Evolutionary conservation across 1,140 invertebrate genomes (phyloP).

Genomic region (Acromyrmex heyeri): DNA sequence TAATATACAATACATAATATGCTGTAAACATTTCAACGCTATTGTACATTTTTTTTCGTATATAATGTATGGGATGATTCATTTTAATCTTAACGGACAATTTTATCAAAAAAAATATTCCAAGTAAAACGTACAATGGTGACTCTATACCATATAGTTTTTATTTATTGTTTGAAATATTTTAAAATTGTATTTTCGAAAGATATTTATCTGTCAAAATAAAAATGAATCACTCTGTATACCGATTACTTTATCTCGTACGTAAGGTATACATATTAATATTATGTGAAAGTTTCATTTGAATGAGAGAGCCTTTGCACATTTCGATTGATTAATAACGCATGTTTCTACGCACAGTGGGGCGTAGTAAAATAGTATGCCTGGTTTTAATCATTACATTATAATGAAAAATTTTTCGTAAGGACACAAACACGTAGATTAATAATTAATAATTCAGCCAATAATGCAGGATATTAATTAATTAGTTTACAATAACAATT

Average conservation of each 20-base stretch:
- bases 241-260: not conserved
- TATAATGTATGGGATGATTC: too few relatives aligned
- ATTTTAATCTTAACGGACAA: too few relatives aligned
- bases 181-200: too few relatives aligned
- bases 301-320: conserved; percentile 7
- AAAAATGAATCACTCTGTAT: not conserved
- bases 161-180: too few relatives aligned
- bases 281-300: conserved; percentile 36
- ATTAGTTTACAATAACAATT: not conserved
- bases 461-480: not conserved
- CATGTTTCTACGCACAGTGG: not conserved
- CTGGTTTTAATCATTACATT: conserved; percentile 13
- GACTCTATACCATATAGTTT: too few relatives aligned
- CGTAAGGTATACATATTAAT: not conserved
- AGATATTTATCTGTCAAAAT: too few relatives aligned
- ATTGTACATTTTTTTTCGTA: not conserved
- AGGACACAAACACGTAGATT: not conserved
- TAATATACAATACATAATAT: not conserved
- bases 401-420: not conserved
- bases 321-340: conserved; percentile 42
- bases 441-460: not conserved
- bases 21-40: conserved; percentile 1
- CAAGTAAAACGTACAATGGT: too few relatives aligned
- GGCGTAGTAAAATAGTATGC: not conserved
- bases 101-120: too few relatives aligned